Evolutionary conservation across 2,113 vertebrate genomes (phyloP).

Genomic region (Microcebus murinus): DNA sequence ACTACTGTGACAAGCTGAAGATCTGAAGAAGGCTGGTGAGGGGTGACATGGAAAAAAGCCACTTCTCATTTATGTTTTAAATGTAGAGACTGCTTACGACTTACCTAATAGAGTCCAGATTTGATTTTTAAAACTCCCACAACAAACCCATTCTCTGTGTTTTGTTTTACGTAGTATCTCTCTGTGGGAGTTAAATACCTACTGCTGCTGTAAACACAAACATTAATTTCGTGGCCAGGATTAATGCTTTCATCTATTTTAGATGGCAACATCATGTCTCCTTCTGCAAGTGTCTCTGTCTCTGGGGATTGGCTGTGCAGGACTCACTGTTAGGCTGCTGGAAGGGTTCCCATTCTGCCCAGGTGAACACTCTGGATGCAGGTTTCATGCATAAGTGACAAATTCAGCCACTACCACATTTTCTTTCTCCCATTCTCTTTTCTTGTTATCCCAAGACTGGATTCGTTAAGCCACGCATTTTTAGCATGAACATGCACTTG

Average conservation of each 20-base stretch:
- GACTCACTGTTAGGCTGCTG: not conserved
- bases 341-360: not conserved
- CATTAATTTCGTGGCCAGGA: not conserved
- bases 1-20: conserved; percentile 43
- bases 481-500: not conserved
- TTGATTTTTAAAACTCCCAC: not conserved
- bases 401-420: not conserved
- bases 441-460: not conserved
- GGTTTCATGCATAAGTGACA: not conserved
- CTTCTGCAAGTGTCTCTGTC: not conserved
- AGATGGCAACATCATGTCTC: not conserved
- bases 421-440: not conserved
- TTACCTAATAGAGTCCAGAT: not conserved
- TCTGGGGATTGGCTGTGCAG: not conserved
- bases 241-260: conserved; percentile 53
- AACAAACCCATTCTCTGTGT: not conserved
- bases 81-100: not conserved
- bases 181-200: not conserved
- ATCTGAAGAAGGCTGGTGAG: not conserved
- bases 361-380: not conserved
- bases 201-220: not conserved
- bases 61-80: conserved; percentile 49
- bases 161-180: conserved; percentile 52
- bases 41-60: conserved; percentile 49
- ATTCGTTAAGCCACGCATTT: not conserved